Conservation (phyloP, 2,888 invertebrate species). For the Mesochorus sp. region DNA sequence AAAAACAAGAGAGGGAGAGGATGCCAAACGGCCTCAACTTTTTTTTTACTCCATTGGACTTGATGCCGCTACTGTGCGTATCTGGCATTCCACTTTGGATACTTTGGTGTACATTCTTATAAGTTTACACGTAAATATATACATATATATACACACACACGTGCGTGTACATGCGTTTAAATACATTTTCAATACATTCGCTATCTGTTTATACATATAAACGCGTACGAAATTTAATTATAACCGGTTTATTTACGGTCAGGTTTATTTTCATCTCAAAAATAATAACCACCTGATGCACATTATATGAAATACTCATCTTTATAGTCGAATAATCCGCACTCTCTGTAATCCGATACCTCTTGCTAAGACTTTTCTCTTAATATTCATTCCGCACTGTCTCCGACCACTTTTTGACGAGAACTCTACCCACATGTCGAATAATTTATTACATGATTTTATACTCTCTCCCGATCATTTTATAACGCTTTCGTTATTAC, state of each 20-base stretch:
- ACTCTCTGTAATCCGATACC: constrained; percentile 18
- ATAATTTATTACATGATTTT: constrained; percentile 7
- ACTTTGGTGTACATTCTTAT: background rate
- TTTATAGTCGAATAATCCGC: constrained; percentile 31
- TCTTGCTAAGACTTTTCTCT: background rate
- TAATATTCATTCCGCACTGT: background rate
- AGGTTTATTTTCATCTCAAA: constrained; percentile 10
- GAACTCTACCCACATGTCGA: background rate
- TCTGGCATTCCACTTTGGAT: background rate
- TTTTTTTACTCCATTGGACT: background rate
- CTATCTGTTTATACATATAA: background rate
- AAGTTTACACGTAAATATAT: background rate
- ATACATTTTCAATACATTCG: background rate
- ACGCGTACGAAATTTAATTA: constrained; percentile 15
- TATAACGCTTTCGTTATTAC: constrained; percentile 3
- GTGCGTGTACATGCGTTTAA: background rate
- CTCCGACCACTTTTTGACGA: background rate
- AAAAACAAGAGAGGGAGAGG: constrained; percentile 16
- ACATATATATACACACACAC: background rate
- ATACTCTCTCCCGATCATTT: background rate
- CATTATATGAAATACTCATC: constrained; percentile 42
- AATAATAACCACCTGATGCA: constrained; percentile 42
- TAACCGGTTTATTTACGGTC: constrained; percentile 39
- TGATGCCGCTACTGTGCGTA: constrained; percentile 9
- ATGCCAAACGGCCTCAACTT: background rate